Percentiles rank a stretch among this genome's conserved stretches.
Evolutionary conservation across 2,797 vertebrate genomes (phyloP).

Genomic region (Buceros bicornis): DNA sequence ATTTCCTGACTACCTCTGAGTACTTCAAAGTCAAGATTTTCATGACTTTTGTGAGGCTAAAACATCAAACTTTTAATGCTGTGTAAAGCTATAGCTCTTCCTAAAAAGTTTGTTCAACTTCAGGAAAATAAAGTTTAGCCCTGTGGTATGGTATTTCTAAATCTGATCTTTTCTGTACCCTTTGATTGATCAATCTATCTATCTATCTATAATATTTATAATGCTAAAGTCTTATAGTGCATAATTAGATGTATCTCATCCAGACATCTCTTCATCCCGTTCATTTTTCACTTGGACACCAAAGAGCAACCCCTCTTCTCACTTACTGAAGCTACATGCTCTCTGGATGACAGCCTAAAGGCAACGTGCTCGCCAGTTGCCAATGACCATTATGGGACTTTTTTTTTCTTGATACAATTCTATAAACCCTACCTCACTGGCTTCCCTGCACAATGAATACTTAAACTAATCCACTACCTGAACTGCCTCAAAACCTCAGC

Average conservation of each 20-base stretch:
- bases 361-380: background rate
- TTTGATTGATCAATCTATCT: background rate
- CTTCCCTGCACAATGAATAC: background rate
- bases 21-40: background rate
- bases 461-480: background rate
- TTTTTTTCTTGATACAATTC: background rate
- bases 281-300: background rate
- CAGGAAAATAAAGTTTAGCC: background rate
- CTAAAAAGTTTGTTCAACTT: background rate
- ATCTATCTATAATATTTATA: no score
- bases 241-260: background rate
- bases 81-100: background rate
- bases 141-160: background rate
- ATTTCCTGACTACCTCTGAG: background rate
- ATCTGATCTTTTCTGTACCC: background rate
- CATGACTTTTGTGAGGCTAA: background rate
- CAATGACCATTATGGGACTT: background rate
- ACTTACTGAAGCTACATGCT: background rate
- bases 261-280: background rate
- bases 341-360: background rate
- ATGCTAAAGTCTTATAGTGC: background rate
- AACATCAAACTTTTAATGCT: background rate
- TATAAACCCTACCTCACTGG: background rate
- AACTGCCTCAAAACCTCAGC: background rate
- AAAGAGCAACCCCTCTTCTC: background rate